A percentile compares a stretch with the other conserved stretches of the same genome.
Conservation (phyloP, 2,113 vertebrate species). For the Anhinga rufa region DNA sequence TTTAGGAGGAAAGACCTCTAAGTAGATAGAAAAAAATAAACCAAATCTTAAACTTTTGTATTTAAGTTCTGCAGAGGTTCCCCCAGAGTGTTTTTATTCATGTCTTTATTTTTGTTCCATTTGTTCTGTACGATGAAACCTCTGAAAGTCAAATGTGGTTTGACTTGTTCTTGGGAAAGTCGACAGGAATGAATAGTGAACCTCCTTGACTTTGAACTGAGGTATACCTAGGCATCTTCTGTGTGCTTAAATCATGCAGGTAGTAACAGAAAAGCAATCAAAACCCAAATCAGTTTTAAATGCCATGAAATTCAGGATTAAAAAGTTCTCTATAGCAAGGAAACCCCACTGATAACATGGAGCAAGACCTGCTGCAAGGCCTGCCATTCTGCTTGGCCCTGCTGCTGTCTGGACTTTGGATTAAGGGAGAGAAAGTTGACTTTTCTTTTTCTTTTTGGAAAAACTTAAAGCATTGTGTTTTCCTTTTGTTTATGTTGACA, state of each 20-base stretch:
- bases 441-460: not conserved
- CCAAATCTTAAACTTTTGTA: not conserved
- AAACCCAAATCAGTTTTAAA: not conserved
- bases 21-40: not conserved
- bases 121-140: not conserved
- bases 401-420: not conserved
- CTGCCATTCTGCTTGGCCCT: not conserved
- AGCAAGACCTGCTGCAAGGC: not conserved
- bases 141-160: not conserved
- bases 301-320: not conserved
- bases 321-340: not conserved
- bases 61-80: not conserved
- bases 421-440: not conserved
- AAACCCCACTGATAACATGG: not conserved
- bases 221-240: not conserved
- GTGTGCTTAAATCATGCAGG: not conserved
- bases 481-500: not conserved
- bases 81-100: not conserved
- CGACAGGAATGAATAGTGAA: not conserved
- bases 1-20: not conserved
- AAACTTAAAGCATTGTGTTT: not conserved
- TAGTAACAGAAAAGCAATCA: not conserved
- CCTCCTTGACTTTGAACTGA: not conserved
- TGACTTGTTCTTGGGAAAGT: not conserved
- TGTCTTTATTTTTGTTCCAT: not conserved